Evolutionary conservation across 1,140 invertebrate genomes (phyloP).

Genomic region (Pygmarrhopalites habei): DNA sequence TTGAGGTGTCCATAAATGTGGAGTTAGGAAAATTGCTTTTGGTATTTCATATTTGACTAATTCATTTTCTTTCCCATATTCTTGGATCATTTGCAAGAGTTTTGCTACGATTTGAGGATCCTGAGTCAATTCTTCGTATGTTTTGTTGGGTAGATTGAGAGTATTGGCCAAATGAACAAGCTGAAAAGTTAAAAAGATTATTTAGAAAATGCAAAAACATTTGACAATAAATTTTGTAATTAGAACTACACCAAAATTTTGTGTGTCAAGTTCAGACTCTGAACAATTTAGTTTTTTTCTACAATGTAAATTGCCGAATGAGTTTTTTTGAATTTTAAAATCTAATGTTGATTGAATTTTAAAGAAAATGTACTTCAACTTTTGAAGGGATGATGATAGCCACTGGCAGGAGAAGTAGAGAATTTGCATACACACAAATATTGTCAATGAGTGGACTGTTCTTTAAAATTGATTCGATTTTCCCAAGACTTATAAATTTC

Average conservation of each 20-base stretch:
- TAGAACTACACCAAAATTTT: not conserved
- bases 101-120: no score
- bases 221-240: not conserved
- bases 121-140: not conserved
- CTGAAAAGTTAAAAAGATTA: no score
- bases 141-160: no score
- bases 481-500: conserved; percentile 90
- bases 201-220: not conserved
- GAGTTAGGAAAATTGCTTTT: conserved; percentile 15
- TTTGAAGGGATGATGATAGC: conserved; percentile 73
- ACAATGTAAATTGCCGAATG: no score
- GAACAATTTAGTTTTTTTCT: no score
- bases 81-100: conserved; percentile 64
- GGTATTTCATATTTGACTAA: conserved; percentile 36
- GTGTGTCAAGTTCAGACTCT: no score
- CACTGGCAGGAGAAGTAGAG: conserved; percentile 73
- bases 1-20: conserved; percentile 29
- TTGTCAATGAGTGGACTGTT: conserved; percentile 89
- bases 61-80: conserved; percentile 55
- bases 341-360: no score
- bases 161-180: no score
- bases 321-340: no score
- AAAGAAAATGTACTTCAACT: conserved; percentile 5
- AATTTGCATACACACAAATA: conserved; percentile 86
- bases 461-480: conserved; percentile 83